phyloP scores from a whole-genome alignment of 2,113 vertebrate genomes.

The Alethe castanea region DNA sequence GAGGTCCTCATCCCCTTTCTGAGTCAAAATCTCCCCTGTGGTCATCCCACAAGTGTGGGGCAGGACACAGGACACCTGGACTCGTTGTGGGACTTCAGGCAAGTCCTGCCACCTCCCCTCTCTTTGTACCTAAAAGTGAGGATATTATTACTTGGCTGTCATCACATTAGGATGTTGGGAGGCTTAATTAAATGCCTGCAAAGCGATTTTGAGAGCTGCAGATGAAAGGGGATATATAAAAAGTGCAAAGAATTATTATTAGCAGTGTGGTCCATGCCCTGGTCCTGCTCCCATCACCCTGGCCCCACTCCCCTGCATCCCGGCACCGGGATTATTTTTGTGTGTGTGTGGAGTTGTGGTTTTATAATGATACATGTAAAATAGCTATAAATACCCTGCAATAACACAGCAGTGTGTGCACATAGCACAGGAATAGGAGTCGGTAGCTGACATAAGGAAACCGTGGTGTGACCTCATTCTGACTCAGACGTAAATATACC shows the following conservation, averaged over 20 bases:
- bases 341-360: neutral
- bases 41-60: neutral
- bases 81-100: neutral
- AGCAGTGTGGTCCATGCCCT: neutral
- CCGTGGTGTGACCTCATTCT: slow-evolving; percentile 47
- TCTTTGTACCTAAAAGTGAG: neutral
- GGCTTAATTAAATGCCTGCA: slow-evolving; percentile 51
- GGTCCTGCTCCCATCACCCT: neutral
- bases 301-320: neutral
- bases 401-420: slow-evolving; percentile 27
- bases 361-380: slow-evolving; percentile 51
- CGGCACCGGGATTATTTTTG: neutral
- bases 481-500: slow-evolving; percentile 52
- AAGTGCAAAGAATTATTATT: slow-evolving; percentile 50
- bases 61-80: neutral
- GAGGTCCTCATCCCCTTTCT: neutral
- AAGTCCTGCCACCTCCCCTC: neutral
- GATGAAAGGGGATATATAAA: slow-evolving; percentile 53
- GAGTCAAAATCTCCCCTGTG: neutral
- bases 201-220: neutral
- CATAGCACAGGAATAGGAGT: slow-evolving; percentile 52
- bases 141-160: slow-evolving; percentile 37
- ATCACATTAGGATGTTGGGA: slow-evolving; percentile 30
- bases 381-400: slow-evolving; percentile 54
- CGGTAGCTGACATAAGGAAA: slow-evolving; percentile 40